Evolutionary conservation across 2,113 vertebrate genomes (phyloP).

Genomic region (Leucoraja erinaceus): DNA sequence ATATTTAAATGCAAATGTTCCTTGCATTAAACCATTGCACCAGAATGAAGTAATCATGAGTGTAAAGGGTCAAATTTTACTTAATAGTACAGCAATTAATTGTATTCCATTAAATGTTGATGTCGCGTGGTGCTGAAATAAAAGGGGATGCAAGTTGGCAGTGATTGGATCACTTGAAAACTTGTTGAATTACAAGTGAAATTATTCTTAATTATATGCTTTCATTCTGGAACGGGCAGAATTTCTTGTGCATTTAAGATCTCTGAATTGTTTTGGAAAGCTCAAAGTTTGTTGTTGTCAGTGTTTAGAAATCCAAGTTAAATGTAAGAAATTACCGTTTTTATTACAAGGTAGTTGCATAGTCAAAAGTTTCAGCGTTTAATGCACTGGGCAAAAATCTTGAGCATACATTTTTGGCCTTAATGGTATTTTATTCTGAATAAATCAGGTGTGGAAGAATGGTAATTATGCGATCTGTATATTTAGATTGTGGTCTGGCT

Average conservation of each 20-base stretch:
- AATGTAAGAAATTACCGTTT: not conserved
- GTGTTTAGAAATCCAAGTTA: not conserved
- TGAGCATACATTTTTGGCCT: not conserved
- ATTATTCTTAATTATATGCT: not conserved
- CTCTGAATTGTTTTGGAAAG: not conserved
- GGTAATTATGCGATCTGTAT: not conserved
- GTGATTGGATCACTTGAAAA: slow-evolving; percentile 25
- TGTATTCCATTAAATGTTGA: not conserved
- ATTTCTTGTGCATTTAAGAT: not conserved
- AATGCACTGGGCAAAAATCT: not conserved
- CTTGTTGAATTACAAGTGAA: not conserved
- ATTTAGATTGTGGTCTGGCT: not conserved
- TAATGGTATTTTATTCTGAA: not conserved
- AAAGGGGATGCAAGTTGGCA: not conserved
- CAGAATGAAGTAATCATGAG: slow-evolving; percentile 13
- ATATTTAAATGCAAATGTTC: slow-evolving; percentile 5
- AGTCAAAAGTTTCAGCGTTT: not conserved
- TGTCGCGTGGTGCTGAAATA: not conserved
- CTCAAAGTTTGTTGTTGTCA: not conserved
- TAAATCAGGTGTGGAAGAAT: not conserved
- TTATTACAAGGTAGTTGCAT: not conserved
- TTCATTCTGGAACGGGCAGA: not conserved
- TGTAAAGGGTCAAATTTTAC: slow-evolving; percentile 18
- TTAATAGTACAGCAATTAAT: not conserved
- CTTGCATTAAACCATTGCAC: not conserved